A percentile compares a stretch with the other conserved stretches of the same genome.
Conservation (phyloP, 2,888 invertebrate genomes). For the Pyrocoelia pectoralis region DNA sequence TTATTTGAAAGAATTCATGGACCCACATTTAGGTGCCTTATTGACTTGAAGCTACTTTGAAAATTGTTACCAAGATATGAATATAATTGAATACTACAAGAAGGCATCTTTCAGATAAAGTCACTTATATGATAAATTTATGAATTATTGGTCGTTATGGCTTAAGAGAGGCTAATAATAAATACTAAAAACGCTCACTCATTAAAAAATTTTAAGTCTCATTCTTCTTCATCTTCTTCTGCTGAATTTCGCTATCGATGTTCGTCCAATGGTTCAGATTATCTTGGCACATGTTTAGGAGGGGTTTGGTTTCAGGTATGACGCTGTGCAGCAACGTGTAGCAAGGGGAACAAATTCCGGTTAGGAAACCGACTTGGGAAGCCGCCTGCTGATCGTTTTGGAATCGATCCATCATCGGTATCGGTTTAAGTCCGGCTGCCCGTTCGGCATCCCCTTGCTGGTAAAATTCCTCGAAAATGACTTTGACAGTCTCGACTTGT, state of each 20-base stretch:
- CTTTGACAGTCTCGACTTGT: conserved; percentile 79
- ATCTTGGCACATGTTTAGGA: conserved; percentile 72
- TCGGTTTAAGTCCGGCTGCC: conserved; percentile 69
- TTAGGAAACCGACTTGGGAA: conserved; percentile 83
- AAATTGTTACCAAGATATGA: background rate
- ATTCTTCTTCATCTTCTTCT: conserved; percentile 21
- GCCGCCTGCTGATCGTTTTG: conserved; percentile 78
- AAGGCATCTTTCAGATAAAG: conserved; percentile 6
- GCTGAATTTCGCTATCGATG: conserved; percentile 51
- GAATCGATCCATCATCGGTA: conserved; percentile 74
- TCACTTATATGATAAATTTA: background rate
- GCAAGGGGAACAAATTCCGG: conserved; percentile 83
- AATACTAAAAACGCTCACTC: background rate
- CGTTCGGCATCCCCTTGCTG: conserved; percentile 68
- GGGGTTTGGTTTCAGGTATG: conserved; percentile 74
- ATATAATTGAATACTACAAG: background rate
- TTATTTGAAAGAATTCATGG: background rate
- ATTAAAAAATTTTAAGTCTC: background rate
- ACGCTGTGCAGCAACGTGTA: conserved; percentile 73
- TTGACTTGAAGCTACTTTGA: background rate
- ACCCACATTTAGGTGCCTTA: background rate
- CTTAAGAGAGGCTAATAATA: conserved; percentile 1
- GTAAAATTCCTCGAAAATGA: conserved; percentile 85
- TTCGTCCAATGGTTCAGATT: conserved; percentile 71
- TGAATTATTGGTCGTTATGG: background rate